These are phyloP conservation scores for Exephanes ischioxanthus DNA, from an alignment of 2,888 invertebrate genomes.

Conservation along the genomic window DNA sequence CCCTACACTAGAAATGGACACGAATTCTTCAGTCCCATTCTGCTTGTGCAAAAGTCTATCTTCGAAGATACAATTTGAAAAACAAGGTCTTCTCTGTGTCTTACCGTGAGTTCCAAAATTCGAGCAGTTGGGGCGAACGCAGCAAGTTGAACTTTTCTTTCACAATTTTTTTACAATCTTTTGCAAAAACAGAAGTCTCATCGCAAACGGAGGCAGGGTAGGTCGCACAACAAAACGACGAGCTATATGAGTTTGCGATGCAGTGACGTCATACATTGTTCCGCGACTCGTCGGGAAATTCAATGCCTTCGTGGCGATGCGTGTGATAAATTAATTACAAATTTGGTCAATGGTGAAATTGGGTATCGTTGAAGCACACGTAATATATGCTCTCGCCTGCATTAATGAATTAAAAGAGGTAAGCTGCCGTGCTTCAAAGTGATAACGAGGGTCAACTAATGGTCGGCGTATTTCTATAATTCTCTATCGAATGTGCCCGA, in stretches of 20 bases:
- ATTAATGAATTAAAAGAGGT: not conserved
- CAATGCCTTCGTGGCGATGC: too few relatives aligned
- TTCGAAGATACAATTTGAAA: not conserved
- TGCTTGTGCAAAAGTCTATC: not conserved
- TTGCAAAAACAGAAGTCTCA: too few relatives aligned
- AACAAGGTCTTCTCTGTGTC: not conserved
- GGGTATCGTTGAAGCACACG: constrained; percentile 19
- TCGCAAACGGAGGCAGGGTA: too few relatives aligned
- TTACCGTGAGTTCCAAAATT: too few relatives aligned
- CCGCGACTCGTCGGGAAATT: too few relatives aligned
- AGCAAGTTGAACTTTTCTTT: too few relatives aligned
- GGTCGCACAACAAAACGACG: too few relatives aligned
- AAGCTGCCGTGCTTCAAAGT: not conserved
- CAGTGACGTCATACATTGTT: too few relatives aligned
- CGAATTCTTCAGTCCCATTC: not conserved
- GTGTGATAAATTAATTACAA: constrained; percentile 43
- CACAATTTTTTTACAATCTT: too few relatives aligned
- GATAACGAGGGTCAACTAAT: not conserved
- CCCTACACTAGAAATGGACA: not conserved
- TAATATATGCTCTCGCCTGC: not conserved
- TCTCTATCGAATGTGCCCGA: not conserved
- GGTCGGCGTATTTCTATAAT: not conserved
- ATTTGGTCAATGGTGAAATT: constrained; percentile 23
- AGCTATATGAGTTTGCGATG: too few relatives aligned
- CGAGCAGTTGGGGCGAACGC: too few relatives aligned